Conservation (phyloP, 2,888 invertebrate species). For the Tenthredo scrophulariae region DNA sequence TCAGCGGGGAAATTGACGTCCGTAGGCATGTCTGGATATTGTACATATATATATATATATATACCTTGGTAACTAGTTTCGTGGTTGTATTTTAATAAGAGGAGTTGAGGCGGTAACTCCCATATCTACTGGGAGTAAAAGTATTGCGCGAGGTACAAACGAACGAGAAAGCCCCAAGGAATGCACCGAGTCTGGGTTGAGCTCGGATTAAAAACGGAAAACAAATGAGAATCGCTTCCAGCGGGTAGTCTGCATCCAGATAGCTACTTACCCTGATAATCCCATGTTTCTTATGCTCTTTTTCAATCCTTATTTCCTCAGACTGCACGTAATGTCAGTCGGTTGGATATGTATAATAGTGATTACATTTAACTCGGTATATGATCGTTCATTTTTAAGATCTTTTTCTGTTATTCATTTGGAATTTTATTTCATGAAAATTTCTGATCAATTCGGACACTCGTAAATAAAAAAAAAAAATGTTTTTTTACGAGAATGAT, state of each 20-base stretch:
- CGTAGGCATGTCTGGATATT: not conserved
- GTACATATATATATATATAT: not conserved
- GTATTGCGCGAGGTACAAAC: conserved; percentile 50
- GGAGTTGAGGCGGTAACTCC: conserved; percentile 38
- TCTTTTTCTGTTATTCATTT: not conserved
- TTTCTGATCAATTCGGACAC: not conserved
- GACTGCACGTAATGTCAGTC: conserved; percentile 32
- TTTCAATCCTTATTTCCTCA: conserved; percentile 37
- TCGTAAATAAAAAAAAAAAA: not conserved
- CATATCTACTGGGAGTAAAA: conserved; percentile 31
- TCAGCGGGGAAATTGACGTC: not conserved
- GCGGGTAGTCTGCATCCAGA: conserved; percentile 66
- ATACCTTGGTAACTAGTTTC: not conserved
- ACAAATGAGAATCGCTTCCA: conserved; percentile 72
- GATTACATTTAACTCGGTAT: not conserved
- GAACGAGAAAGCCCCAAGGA: conserved; percentile 55
- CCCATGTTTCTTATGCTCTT: conserved; percentile 50
- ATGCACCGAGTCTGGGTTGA: conserved; percentile 51
- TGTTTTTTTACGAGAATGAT: not conserved
- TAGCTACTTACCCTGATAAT: conserved; percentile 66
- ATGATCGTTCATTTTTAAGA: not conserved
- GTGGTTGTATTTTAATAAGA: conserved; percentile 27
- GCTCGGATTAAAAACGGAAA: conserved; percentile 58
- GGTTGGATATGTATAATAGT: not conserved
- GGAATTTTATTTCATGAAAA: not conserved